These are phyloP conservation scores for Incurvaria masculella DNA, from an alignment of 2,888 invertebrate genomes.

Conservation along the genomic window DNA sequence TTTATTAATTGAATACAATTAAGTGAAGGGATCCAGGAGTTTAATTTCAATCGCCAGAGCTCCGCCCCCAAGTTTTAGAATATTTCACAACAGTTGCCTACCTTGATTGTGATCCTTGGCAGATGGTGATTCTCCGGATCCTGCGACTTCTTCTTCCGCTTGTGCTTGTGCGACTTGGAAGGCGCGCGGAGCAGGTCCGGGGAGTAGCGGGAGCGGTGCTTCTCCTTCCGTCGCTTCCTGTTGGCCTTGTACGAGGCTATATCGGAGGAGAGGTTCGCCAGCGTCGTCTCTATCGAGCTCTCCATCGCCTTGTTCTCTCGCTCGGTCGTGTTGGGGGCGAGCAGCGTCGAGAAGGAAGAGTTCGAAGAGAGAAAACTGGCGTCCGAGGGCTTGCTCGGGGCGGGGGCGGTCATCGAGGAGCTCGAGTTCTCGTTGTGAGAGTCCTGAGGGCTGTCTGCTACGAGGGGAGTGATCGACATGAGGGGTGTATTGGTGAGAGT, in stretches of 20 bases:
- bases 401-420: constrained; percentile 22
- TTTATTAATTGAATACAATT: too few species aligned
- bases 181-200: constrained; percentile 64
- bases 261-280: constrained; percentile 47
- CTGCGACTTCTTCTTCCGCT: constrained; percentile 75
- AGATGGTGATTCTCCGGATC: constrained; percentile 55
- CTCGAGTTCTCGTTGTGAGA: constrained; percentile 52
- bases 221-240: constrained; percentile 70
- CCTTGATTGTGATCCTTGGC: constrained; percentile 77
- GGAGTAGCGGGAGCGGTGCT: constrained; percentile 71
- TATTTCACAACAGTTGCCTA: constrained; percentile 29
- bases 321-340: constrained; percentile 35
- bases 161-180: constrained; percentile 74
- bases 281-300: constrained; percentile 44
- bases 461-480: constrained; percentile 52
- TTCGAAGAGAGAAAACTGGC: constrained; percentile 33
- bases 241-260: constrained; percentile 59
- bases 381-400: constrained; percentile 26
- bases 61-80: too few species aligned
- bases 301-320: constrained; percentile 45
- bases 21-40: constrained; percentile 3
- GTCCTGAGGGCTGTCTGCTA: constrained; percentile 49
- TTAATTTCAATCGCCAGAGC: too few species aligned
- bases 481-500: constrained; percentile 48
- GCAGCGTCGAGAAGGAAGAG: constrained; percentile 47